Conservation (phyloP, 2,888 invertebrate genomes). For the Synanthedon vespiformis region DNA sequence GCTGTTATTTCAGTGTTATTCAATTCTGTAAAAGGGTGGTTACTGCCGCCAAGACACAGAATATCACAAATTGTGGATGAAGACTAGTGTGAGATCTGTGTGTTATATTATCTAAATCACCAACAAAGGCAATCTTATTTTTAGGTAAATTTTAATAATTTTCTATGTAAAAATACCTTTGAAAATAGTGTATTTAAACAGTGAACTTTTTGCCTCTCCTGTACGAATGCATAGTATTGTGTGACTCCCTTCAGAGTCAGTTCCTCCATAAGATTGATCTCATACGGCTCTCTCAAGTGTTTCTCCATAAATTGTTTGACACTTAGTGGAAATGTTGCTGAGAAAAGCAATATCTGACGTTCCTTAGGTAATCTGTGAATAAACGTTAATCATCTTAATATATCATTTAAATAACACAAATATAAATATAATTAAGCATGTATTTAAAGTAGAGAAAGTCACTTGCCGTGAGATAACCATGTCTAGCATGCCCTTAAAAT, state of each 20-base stretch:
- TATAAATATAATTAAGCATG: not conserved
- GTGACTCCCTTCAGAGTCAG: constrained; percentile 98
- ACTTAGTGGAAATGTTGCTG: constrained; percentile 98
- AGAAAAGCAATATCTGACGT: constrained; percentile 97
- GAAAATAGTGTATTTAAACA: constrained; percentile 99
- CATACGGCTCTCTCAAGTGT: constrained; percentile 97
- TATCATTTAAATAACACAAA: not conserved
- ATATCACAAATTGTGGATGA: no score
- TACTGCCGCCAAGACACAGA: no score
- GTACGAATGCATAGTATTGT: constrained; percentile 99
- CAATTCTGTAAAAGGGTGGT: no score
- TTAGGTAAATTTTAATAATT: no score
- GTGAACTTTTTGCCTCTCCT: constrained; percentile 99
- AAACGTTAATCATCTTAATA: not conserved
- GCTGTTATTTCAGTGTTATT: no score
- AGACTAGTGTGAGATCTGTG: no score
- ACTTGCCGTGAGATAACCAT: constrained; percentile 82
- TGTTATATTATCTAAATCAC: no score
- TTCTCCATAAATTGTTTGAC: constrained; percentile 99
- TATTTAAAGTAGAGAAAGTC: not conserved
- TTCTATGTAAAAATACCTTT: constrained; percentile 72
- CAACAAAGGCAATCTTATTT: no score
- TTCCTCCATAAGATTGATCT: constrained; percentile 99
- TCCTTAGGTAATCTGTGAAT: constrained; percentile 85
- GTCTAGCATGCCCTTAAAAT: constrained; percentile 99